Conservation (phyloP, 1,140 invertebrate species). For the Bradysia coprophila region DNA sequence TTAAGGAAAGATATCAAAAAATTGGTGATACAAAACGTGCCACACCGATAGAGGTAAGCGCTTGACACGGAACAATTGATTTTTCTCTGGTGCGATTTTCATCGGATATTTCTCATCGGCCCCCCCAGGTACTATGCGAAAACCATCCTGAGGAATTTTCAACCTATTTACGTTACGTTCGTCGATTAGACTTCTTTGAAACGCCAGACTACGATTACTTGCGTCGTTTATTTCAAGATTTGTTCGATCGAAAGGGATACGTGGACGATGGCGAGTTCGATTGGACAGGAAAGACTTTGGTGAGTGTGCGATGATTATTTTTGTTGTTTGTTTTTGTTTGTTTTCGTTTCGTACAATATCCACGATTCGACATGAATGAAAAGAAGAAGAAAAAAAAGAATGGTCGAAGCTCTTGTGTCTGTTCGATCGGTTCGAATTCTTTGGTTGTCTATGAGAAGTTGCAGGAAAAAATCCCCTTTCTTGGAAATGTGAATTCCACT, state of each 20-base stretch:
- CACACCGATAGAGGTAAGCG: conserved; percentile 78
- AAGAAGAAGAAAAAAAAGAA: background rate
- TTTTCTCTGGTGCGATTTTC: background rate
- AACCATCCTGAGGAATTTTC: conserved; percentile 96
- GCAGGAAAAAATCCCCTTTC: too few relatives aligned
- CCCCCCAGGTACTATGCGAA: conserved; percentile 79
- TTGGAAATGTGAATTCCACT: too few relatives aligned
- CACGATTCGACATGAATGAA: background rate
- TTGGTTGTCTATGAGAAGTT: too few relatives aligned
- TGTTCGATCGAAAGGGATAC: conserved; percentile 85
- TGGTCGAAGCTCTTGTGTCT: too few relatives aligned
- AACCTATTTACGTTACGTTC: conserved; percentile 92
- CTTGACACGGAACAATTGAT: too few relatives aligned
- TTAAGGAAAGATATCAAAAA: conserved; percentile 99
- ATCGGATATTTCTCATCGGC: background rate
- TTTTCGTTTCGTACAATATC: background rate
- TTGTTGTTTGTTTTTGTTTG: too few relatives aligned
- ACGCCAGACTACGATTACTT: conserved; percentile 99
- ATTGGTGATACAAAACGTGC: conserved; percentile 98
- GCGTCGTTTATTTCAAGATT: conserved; percentile 83
- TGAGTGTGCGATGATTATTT: conserved; percentile 31
- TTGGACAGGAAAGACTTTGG: conserved; percentile 94
- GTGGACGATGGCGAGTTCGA: conserved; percentile 93
- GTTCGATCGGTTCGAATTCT: too few relatives aligned
- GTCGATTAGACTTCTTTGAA: conserved; percentile 97